Conservation (phyloP, 2,113 vertebrate species). For the Crotalus viridis region DNA sequence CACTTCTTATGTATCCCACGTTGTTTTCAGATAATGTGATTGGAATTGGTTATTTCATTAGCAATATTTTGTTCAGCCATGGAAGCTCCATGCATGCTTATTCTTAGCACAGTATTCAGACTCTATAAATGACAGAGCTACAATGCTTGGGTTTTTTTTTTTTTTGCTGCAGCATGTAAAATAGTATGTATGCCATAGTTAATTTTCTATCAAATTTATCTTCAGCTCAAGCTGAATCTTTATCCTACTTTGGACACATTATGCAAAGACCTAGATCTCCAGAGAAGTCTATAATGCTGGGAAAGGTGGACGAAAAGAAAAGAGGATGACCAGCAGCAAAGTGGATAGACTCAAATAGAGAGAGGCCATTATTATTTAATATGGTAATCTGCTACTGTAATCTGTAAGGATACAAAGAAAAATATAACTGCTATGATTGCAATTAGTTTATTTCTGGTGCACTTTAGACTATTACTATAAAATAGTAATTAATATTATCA, state of each 20-base stretch:
- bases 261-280: not conserved
- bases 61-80: not conserved
- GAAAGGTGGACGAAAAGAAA: not conserved
- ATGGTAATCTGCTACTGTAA: not conserved
- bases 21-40: not conserved
- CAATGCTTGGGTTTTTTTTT: not conserved
- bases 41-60: not conserved
- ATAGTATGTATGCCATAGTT: not conserved
- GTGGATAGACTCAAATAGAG: not conserved
- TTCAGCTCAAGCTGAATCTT: not conserved
- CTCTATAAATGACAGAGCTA: not conserved
- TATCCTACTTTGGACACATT: not conserved
- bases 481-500: not conserved
- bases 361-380: not conserved
- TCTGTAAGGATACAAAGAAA: not conserved
- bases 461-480: not conserved
- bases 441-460: not conserved
- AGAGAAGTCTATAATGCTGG: not conserved
- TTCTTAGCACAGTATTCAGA: not conserved
- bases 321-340: not conserved
- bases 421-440: not conserved
- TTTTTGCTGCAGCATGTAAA: not conserved
- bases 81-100: not conserved
- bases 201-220: not conserved
- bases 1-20: not conserved